Evolutionary conservation across 2,113 vertebrate species (phyloP).

Genomic region (Pteronura brasiliensis): DNA sequence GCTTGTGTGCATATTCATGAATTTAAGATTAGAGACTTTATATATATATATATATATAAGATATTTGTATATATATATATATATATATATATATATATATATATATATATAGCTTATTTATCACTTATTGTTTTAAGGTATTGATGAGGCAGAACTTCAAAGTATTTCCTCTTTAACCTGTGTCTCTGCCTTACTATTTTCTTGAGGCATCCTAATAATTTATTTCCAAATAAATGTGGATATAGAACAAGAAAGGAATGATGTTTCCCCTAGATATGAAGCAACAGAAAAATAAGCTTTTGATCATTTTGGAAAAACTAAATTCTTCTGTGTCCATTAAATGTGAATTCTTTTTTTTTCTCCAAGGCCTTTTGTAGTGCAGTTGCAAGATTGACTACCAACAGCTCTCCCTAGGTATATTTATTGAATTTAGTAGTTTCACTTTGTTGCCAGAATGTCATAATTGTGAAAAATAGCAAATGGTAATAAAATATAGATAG

Average conservation of each 20-base stretch:
- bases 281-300: not conserved
- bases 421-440: conserved; percentile 69
- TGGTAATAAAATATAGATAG: conserved; percentile 57
- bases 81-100: not conserved
- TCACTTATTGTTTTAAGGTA: not conserved
- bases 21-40: not conserved
- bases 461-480: conserved; percentile 60
- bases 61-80: no score
- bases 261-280: not conserved
- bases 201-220: not conserved
- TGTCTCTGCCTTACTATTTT: not conserved
- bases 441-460: conserved; percentile 56
- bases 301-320: conserved; percentile 24
- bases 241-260: not conserved
- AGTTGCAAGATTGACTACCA: conserved; percentile 28
- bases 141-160: not conserved
- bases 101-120: not conserved
- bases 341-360: not conserved
- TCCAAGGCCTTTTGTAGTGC: conserved; percentile 38
- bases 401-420: conserved; percentile 9
- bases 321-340: conserved; percentile 18
- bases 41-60: no score
- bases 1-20: not conserved
- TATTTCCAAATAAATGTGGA: conserved; percentile 3
- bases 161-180: not conserved